Percentiles rank a stretch among this genome's conserved stretches.
These are phyloP conservation scores for Chrysodeixis includens DNA, from an alignment of 2,888 invertebrate genomes.

Conservation along the genomic window DNA sequence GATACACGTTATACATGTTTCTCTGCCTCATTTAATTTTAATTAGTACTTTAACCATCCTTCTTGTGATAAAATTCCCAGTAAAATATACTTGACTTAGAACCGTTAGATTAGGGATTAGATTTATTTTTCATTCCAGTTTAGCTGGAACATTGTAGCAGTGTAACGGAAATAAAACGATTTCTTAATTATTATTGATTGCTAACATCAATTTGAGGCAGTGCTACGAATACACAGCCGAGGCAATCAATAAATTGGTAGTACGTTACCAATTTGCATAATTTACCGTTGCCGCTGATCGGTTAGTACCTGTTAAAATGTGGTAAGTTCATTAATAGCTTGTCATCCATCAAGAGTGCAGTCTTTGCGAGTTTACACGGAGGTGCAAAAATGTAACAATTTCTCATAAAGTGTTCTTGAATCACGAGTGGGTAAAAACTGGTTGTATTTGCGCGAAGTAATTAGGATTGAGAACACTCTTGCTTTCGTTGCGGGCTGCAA, in stretches of 20 bases:
- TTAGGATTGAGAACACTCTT: conserved; percentile 60
- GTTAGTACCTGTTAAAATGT: background rate
- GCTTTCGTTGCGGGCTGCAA: conserved; percentile 55
- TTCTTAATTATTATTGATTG: conserved; percentile 4
- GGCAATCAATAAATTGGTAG: conserved; percentile 1
- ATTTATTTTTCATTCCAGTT: background rate
- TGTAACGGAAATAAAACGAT: conserved; percentile 1
- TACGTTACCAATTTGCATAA: conserved; percentile 4
- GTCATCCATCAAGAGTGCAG: conserved; percentile 6
- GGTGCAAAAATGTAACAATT: conserved; percentile 28
- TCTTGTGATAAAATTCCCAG: background rate
- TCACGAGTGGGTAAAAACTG: conserved; percentile 28
- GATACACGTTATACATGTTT: background rate
- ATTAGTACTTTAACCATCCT: background rate
- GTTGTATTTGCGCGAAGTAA: conserved; percentile 52
- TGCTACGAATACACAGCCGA: background rate
- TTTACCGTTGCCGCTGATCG: background rate
- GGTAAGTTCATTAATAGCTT: background rate
- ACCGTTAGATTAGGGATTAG: background rate
- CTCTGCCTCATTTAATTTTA: background rate
- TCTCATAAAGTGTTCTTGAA: conserved; percentile 30
- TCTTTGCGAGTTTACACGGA: background rate
- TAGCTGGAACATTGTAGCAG: too few species aligned
- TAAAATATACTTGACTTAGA: background rate
- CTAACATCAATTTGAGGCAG: conserved; percentile 4